Percentiles rank a stretch among this genome's conserved stretches.
phyloP scores from a whole-genome alignment of 2,888 invertebrate genomes.

The Phanerotoma sp. region DNA sequence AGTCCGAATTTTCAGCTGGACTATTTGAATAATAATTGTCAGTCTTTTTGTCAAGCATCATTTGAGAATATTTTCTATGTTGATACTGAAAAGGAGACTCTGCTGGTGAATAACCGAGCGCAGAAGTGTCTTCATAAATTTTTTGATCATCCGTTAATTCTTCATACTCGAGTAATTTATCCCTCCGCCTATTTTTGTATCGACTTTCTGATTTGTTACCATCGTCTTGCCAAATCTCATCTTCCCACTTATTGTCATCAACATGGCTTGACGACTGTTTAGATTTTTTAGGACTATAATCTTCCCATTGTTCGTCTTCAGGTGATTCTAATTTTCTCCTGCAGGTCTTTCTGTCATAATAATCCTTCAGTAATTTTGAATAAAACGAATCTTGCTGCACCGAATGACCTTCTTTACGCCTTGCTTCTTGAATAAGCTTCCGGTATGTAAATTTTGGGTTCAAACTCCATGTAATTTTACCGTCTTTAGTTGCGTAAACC shows the following conservation, averaged over 20 bases:
- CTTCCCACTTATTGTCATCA: background rate
- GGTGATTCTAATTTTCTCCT: constrained; percentile 8
- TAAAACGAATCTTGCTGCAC: constrained; percentile 26
- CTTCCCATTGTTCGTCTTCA: constrained; percentile 7
- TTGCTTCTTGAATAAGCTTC: constrained; percentile 47
- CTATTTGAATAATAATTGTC: constrained; percentile 7
- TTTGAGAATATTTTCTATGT: background rate
- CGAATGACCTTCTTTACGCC: constrained; percentile 38
- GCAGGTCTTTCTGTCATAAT: background rate
- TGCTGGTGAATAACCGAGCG: background rate
- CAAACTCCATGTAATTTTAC: constrained; percentile 54
- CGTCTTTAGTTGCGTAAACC: constrained; percentile 55
- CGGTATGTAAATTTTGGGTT: constrained; percentile 51
- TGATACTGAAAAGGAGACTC: constrained; percentile 7
- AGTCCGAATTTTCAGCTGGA: background rate
- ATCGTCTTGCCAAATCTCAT: background rate
- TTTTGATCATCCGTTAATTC: constrained; percentile 7
- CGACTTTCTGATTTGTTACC: constrained; percentile 3
- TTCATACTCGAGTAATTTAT: constrained; percentile 6
- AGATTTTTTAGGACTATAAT: background rate
- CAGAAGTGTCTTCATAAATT: constrained; percentile 9
- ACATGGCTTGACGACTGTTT: background rate
- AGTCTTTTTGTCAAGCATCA: background rate
- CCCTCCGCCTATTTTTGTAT: constrained; percentile 15
- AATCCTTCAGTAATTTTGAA: constrained; percentile 8